phyloP scores from a whole-genome alignment of 2,888 invertebrate genomes.

The Lasioglossum vierecki region DNA sequence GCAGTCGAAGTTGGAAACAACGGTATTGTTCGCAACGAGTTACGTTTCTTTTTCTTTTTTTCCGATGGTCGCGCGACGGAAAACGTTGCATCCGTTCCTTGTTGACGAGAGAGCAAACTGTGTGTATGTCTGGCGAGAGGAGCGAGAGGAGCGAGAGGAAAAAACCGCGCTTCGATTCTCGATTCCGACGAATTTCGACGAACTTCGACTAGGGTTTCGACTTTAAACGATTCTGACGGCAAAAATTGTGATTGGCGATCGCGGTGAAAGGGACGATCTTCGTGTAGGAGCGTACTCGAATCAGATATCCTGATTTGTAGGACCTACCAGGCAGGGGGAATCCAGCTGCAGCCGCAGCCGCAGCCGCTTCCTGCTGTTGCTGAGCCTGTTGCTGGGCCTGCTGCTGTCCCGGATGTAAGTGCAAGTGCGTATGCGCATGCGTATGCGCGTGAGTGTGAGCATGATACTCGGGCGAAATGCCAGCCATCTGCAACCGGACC shows the following conservation, averaged over 20 bases:
- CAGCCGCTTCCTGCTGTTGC: conserved; percentile 88
- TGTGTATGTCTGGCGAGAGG: neutral
- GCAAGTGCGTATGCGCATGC: conserved; percentile 95
- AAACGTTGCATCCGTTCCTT: neutral
- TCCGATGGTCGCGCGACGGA: neutral
- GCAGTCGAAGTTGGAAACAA: neutral
- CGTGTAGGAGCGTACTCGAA: conserved; percentile 65
- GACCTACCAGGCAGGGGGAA: conserved; percentile 84
- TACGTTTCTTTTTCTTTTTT: neutral
- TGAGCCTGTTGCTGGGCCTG: conserved; percentile 86
- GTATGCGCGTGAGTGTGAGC: conserved; percentile 97
- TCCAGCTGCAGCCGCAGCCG: conserved; percentile 81
- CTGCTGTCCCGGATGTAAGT: conserved; percentile 92
- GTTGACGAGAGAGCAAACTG: neutral
- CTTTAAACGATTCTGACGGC: neutral
- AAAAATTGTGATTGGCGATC: conserved; percentile 16
- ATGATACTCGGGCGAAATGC: conserved; percentile 94
- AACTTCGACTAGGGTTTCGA: neutral
- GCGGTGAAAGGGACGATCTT: conserved; percentile 57
- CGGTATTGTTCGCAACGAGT: neutral
- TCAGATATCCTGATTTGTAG: conserved; percentile 76
- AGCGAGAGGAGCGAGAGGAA: neutral
- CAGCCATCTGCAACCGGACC: conserved; percentile 96
- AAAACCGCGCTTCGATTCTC: neutral
- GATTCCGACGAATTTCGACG: neutral